A percentile compares a stretch with the other conserved stretches of the same genome.
Conservation (phyloP, 2,113 vertebrate species). For the Oreochromis niloticus region DNA sequence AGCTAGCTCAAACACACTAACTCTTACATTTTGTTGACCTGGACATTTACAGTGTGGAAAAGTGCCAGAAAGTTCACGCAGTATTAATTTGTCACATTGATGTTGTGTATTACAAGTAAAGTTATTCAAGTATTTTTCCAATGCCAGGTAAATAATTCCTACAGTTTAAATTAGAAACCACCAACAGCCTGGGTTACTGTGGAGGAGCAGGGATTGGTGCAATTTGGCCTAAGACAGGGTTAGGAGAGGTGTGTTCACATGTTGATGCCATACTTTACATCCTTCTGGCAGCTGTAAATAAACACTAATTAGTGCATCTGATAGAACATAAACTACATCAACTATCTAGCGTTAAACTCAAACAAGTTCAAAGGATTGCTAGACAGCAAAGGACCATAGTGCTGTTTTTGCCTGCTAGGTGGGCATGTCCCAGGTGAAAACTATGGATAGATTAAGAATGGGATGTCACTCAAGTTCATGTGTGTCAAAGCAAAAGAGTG, state of each 20-base stretch:
- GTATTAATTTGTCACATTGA: background rate
- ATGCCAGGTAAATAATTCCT: background rate
- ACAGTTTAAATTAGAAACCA: background rate
- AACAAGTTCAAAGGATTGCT: background rate
- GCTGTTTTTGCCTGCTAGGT: background rate
- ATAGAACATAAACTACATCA: background rate
- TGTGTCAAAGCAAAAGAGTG: background rate
- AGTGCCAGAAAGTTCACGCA: background rate
- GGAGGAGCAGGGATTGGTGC: background rate
- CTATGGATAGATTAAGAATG: background rate
- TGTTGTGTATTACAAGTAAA: background rate
- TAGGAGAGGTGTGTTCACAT: background rate
- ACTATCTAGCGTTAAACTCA: background rate
- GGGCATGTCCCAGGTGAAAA: background rate
- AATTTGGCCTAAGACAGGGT: background rate
- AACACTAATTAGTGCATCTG: background rate
- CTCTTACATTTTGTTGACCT: background rate
- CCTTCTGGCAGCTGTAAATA: background rate
- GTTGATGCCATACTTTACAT: background rate
- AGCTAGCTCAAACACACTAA: background rate
- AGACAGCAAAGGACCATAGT: background rate
- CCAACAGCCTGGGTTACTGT: background rate
- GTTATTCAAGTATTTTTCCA: background rate
- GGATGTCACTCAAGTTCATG: background rate
- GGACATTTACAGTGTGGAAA: background rate